Base-by-base conservation (phyloP, 2,797 vertebrate genomes). In the Leucoraja ocellata region DNA sequence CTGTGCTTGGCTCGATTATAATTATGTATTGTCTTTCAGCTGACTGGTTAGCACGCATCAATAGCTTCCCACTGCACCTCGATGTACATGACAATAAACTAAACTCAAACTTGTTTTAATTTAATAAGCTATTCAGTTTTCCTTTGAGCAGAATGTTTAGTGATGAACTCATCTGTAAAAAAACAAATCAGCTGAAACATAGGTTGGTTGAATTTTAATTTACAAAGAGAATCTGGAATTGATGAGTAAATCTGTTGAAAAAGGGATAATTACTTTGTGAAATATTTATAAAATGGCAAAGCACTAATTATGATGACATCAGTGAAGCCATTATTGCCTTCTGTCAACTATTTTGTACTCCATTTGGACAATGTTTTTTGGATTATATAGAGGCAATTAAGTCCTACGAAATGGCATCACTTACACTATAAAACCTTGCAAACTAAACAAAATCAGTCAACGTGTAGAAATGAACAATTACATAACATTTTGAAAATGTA, bases 141-240 rank as follows among this genome's bases (percentile, higher is more conserved):
- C 7, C 61, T 65, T 88, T 88, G 61, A 65, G 61, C 84, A 65
- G n/a, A 13, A 5, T 9, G 32, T 36, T 88, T 65, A 65, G 6
- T 32, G 16, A 88, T 61, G 61, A 88, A n/a, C 11, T 68, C 84
- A 88, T 32, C 36, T 21, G 16, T 11, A 61, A 88, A 88, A 88
- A 36, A 73, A 14, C 65, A 68, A 65, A 32, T 63, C 84, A 68
- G 61, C 61, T 88, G 84, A 88, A 63, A 68, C n/a, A 88, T n/a
- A 32, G 84, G 16, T 18, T 68, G 61, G n/a, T 88, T 88, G 84
- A 88, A 68, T 88, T 88, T 88, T 88, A 88, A 88, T 88, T 88
- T 88, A 68, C 61, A 36, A 88, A 36, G 61, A 36, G 61, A 68
- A 65, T 88, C 84, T 65, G 84, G 84, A 88, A 88, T 65, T 88